Evolutionary conservation across 2,113 vertebrate species (phyloP).

Genomic region (Serinus canaria): DNA sequence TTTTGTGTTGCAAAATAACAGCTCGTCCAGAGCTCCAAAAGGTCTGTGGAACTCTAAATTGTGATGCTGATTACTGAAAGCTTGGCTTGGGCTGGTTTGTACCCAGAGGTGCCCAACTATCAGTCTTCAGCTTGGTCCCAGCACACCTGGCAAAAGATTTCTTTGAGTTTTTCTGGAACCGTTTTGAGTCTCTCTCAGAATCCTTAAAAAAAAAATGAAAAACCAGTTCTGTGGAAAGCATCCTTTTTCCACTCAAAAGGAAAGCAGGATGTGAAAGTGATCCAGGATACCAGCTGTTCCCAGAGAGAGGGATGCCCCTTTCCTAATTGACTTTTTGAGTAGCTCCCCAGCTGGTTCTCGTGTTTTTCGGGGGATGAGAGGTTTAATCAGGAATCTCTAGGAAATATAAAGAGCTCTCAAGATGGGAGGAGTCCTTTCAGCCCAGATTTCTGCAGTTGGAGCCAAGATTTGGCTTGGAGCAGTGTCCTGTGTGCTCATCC

Average conservation of each 20-base stretch:
- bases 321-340: neutral
- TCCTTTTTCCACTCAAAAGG: neutral
- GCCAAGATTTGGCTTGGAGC: neutral
- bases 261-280: neutral
- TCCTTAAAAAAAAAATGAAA: neutral
- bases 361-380: neutral
- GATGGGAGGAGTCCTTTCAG: neutral
- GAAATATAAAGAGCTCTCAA: neutral
- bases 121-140: neutral
- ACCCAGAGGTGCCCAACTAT: neutral
- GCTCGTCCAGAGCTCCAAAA: neutral
- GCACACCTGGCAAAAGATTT: neutral
- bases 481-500: no score
- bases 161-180: neutral
- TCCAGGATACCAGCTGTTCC: neutral
- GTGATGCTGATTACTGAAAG: neutral
- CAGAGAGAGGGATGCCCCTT: neutral
- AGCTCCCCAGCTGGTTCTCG: neutral
- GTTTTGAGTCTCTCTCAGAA: neutral
- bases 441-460: neutral
- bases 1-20: neutral
- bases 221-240: neutral
- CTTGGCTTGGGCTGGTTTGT: neutral
- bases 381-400: neutral
- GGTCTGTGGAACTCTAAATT: neutral